Evolutionary conservation across 2,888 invertebrate species (phyloP), one percentile per base, ranked within the genome.

Genomic region (Meta bourneti): DNA sequence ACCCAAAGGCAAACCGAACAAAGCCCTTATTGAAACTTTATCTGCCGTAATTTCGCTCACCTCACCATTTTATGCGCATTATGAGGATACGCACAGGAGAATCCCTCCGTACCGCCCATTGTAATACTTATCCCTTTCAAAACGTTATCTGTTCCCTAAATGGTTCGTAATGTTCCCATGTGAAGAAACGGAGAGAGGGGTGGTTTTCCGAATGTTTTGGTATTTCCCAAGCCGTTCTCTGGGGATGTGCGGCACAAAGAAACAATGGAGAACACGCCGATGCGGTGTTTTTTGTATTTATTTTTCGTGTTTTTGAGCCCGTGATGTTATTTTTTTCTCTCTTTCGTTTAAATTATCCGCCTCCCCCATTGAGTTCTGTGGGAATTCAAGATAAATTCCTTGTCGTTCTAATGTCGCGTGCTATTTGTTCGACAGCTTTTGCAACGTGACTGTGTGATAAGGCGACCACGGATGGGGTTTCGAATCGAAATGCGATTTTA

Each of bases 1-100:
- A 91, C 90, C 90, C 90, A 91, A 80, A 86, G 90, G 86, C 86
- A 82, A 61, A 52, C 20, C 16, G 86, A 91, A 91, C 90, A 91
- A 91, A 82, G 82, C 75, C 52, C 74, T 81, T 91, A 91, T 91
- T 91, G 90, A 91, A 91, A 86, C 86, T 91, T 91, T 91, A 91
- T 91, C 90, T 91, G 86, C 82, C 77, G 86, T 91, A 91, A 91
- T 91, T 91, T 81, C 81, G 86, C 90, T 52, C 75, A 86, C 90
- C 86, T 81, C 90, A 72, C 77, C 80, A 69, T 81, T 86, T 82
- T 77, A 51, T 9, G 72, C 51, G 61, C 51, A 72, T 70, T 34
- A 70, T 54, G 49, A 61, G 72, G 61, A 69, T 11, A 34, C 48
- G 13, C 0, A 20, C 74, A 51, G 75, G n/a, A 61, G 20, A 9